phyloP scores from a whole-genome alignment of 2,888 invertebrate genomes.

The Pardosa pseudoannulata region DNA sequence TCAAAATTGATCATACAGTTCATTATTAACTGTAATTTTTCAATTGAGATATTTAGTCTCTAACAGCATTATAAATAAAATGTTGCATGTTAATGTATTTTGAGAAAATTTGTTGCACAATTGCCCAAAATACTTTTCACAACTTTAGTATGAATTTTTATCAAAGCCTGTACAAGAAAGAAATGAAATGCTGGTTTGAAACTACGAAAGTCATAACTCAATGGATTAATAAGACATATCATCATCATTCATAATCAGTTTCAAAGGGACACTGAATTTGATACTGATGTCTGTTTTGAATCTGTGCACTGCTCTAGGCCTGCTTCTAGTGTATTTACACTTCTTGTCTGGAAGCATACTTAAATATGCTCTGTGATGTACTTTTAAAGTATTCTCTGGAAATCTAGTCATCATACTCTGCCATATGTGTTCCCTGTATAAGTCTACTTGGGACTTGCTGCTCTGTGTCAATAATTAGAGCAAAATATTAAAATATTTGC shows the following conservation, averaged over 20 bases:
- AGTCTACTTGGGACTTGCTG: not conserved
- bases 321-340: slow-evolving; percentile 21
- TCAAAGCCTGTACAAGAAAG: no score
- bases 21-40: no score
- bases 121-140: not conserved
- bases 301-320: not conserved
- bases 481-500: not conserved
- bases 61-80: not conserved
- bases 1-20: no score
- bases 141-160: no score
- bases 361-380: slow-evolving; percentile 64
- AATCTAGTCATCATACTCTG: slow-evolving; percentile 48
- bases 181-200: not conserved
- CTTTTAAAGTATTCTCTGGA: slow-evolving; percentile 43
- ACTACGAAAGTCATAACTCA: not conserved
- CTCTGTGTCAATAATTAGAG: not conserved
- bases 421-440: slow-evolving; percentile 48
- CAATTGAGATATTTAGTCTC: no score
- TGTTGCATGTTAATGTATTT: not conserved
- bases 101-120: not conserved
- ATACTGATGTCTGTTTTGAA: not conserved
- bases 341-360: slow-evolving; percentile 40
- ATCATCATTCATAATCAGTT: not conserved
- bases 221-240: slow-evolving; percentile 2
- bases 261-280: not conserved